phyloP scores from a whole-genome alignment of 2,888 invertebrate genomes.

The Eupithecia tripunctaria region DNA sequence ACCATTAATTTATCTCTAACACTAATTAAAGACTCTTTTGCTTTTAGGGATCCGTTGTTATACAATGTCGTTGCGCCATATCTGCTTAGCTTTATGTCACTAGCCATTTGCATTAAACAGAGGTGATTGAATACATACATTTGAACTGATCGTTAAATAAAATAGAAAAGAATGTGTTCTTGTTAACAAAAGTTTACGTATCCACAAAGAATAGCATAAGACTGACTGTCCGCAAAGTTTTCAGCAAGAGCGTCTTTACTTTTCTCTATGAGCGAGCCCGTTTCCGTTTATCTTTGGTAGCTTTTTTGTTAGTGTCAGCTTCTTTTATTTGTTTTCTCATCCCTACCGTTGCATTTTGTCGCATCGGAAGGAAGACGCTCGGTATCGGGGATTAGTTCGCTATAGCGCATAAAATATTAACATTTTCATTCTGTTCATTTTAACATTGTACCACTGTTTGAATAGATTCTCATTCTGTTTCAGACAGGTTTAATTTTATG shows the following conservation, averaged over 20 bases:
- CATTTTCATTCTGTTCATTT: conserved; percentile 33
- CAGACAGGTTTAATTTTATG: conserved; percentile 19
- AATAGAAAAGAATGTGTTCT: conserved; percentile 46
- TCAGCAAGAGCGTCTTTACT: conserved; percentile 71
- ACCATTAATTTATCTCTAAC: conserved; percentile 35
- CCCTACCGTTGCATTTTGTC: conserved; percentile 70
- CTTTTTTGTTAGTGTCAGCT: conserved; percentile 74
- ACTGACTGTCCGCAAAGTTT: conserved; percentile 73
- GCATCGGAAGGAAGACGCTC: conserved; percentile 57
- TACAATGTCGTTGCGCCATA: background rate
- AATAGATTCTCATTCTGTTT: background rate
- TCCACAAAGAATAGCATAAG: conserved; percentile 64
- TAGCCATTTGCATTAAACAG: background rate
- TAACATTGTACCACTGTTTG: background rate
- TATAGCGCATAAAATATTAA: conserved; percentile 43
- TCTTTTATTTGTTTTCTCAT: conserved; percentile 74
- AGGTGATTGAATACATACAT: background rate
- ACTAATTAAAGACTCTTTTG: conserved; percentile 5
- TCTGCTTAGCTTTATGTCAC: background rate
- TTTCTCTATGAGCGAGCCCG: conserved; percentile 79
- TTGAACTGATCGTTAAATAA: conserved; percentile 1
- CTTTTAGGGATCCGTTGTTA: background rate
- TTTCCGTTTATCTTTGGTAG: conserved; percentile 80
- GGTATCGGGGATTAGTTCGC: conserved; percentile 48
- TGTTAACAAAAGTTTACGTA: conserved; percentile 59